Base-by-base conservation (phyloP, 2,113 vertebrate genomes). In the Glareola pratincola region DNA sequence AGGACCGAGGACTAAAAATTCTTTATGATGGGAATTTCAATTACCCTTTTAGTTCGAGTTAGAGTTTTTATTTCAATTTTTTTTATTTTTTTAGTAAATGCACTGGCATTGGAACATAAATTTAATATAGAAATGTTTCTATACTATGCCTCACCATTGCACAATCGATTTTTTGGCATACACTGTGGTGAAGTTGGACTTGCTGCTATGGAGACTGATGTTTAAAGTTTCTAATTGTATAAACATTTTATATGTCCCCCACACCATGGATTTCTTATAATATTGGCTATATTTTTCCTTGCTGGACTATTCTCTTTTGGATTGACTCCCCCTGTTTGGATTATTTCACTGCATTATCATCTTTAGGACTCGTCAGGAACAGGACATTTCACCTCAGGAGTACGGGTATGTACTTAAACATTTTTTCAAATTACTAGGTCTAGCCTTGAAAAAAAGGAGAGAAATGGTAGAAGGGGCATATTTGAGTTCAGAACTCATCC, bases 301-400 rank as follows among this genome's bases (percentile, higher is more conserved):
- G 98, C 98, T 98, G 98, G 98, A 98, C 98, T 98, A 98, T 98
- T 98, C 97, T 98, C 97, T 98, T 98, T 98, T 98, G 98, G 98
- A 98, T 98, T 98, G 98, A 98, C 98, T 98, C 96, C 98, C 98
- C 98, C 98, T 98, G 98, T 98, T 98, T 98, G 98, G 98, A 98
- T 98, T 98, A 98, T 98, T 98, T 98, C 98, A 98, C 98, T 98
- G 98, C 98, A 98, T 98, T 98, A 98, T 98, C 98, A 98, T 98
- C 98, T 98, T 98, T 98, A 98, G 98, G 98, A 98, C 97, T 98
- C 98, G 91, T 98, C 98, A 98, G 98, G 98, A 98, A 98, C 98
- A 98, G 98, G 98, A 98, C 98, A 98, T 98, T 98, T 98, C 98
- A 98, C 98, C 98, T 98, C 98, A 98, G 98, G 98, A 98, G 98